phyloP scores from a whole-genome alignment of 2,888 invertebrate species.

The Smittia sp. region DNA sequence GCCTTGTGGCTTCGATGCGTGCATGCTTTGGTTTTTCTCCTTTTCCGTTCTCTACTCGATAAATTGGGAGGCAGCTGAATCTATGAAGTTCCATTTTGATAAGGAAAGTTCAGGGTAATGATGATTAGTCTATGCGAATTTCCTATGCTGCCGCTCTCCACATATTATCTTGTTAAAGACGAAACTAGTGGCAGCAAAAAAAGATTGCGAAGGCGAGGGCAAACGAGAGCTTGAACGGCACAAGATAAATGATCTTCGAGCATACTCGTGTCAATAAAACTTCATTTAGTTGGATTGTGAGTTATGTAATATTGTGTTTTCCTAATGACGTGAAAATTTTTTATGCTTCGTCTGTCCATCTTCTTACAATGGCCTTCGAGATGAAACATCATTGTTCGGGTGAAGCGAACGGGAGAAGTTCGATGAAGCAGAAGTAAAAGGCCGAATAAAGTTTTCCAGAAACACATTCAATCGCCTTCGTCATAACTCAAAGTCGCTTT shows the following conservation, averaged over 20 bases:
- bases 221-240: slow-evolving; percentile 11
- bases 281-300: slow-evolving; percentile 39
- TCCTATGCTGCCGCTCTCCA: not conserved
- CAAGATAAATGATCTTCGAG: slow-evolving; percentile 35
- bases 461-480: not conserved
- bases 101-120: slow-evolving; percentile 32
- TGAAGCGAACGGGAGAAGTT: not conserved
- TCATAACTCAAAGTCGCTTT: not conserved
- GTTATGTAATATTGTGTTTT: slow-evolving; percentile 31
- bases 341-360: not conserved
- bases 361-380: not conserved
- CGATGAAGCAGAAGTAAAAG: slow-evolving; percentile 15
- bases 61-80: not conserved
- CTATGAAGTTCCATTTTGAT: slow-evolving; percentile 14
- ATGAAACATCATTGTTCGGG: slow-evolving; percentile 11
- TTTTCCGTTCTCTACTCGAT: not conserved
- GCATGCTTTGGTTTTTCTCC: not conserved
- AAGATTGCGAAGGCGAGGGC: not conserved
- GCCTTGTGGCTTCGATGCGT: slow-evolving; percentile 20
- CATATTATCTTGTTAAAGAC: slow-evolving; percentile 3
- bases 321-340: slow-evolving; percentile 36
- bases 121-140: slow-evolving; percentile 34
- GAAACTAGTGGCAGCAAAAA: not conserved
- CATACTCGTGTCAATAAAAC: slow-evolving; percentile 35
- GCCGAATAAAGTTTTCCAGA: not conserved